phyloP scores from a whole-genome alignment of 2,888 invertebrate genomes.

The Eumerus sabulonum region DNA sequence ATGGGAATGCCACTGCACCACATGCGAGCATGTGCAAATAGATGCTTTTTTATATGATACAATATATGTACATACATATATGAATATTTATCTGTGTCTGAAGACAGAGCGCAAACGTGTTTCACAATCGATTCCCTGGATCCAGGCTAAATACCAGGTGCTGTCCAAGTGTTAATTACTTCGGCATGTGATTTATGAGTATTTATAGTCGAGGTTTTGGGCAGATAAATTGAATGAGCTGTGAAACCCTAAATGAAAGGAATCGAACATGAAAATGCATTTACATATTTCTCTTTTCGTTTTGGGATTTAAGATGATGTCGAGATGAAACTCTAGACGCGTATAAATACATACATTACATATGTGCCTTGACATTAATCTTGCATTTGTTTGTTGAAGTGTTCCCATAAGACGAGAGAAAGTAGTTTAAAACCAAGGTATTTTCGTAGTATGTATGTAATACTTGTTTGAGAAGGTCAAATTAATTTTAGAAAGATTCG shows the following conservation, averaged over 20 bases:
- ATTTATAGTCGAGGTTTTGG: slow-evolving; percentile 16
- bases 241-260: slow-evolving; percentile 40
- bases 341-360: no score
- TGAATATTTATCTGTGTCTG: slow-evolving; percentile 19
- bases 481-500: background rate
- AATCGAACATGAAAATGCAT: slow-evolving; percentile 38
- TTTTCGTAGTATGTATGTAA: slow-evolving; percentile 6
- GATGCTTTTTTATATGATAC: no score
- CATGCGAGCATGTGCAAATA: background rate
- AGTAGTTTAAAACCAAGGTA: slow-evolving; percentile 29
- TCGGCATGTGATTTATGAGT: slow-evolving; percentile 34
- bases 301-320: no score
- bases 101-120: slow-evolving; percentile 31
- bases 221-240: slow-evolving; percentile 12
- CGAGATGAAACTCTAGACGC: no score
- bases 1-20: slow-evolving; percentile 10
- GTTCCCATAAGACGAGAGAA: slow-evolving; percentile 10
- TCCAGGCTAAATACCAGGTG: slow-evolving; percentile 49
- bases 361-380: background rate
- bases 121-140: slow-evolving; percentile 18
- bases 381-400: slow-evolving; percentile 18
- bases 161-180: slow-evolving; percentile 50
- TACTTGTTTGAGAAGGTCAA: slow-evolving; percentile 17
- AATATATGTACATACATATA: no score
- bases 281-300: no score